These are phyloP conservation scores for Ostrea edulis DNA, from an alignment of 1,140 invertebrate species.

Conservation along the genomic window DNA sequence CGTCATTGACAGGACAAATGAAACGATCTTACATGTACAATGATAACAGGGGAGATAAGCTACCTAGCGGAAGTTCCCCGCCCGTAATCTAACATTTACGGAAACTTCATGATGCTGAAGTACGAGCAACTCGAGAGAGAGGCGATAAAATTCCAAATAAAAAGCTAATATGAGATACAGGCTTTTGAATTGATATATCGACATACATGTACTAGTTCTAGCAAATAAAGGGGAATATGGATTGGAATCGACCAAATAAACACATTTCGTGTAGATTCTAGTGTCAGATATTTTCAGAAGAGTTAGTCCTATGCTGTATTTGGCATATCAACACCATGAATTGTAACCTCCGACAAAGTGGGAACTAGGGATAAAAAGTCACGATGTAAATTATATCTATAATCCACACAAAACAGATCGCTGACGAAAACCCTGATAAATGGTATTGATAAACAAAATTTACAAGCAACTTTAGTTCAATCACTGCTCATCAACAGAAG, in stretches of 20 bases:
- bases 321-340: too few species aligned
- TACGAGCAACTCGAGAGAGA: conserved; percentile 6
- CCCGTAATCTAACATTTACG: conserved; percentile 23
- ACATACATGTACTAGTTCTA: background rate
- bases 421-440: background rate
- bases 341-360: too few species aligned
- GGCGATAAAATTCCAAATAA: background rate
- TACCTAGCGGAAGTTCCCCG: background rate
- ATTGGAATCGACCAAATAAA: background rate
- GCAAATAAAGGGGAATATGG: background rate
- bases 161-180: background rate
- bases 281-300: too few species aligned
- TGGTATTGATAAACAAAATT: conserved; percentile 4
- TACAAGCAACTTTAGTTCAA: background rate
- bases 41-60: conserved; percentile 18
- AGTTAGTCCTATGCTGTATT: too few species aligned
- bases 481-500: background rate
- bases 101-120: background rate
- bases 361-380: too few species aligned
- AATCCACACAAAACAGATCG: too few species aligned
- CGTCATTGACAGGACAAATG: background rate
- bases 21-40: background rate
- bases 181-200: background rate
- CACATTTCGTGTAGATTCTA: too few species aligned
- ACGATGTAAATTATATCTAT: too few species aligned